A percentile compares a stretch with the other conserved stretches of the same genome.
Conservation (phyloP, 2,797 vertebrate genomes). For the Allobates femoralis region DNA sequence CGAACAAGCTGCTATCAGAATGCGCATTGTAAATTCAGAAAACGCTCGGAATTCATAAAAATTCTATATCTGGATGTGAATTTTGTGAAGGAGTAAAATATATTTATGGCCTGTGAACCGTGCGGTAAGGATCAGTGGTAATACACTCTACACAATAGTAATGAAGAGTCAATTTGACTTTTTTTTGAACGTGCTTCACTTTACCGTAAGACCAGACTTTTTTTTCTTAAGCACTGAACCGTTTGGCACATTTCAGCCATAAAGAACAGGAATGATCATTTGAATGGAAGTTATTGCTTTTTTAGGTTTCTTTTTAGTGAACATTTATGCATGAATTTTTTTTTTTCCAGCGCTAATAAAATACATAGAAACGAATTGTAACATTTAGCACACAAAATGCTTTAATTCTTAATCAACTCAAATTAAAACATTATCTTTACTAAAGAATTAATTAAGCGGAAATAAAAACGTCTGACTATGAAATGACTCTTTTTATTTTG, state of each 20-base stretch:
- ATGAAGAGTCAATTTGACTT: slow-evolving; percentile 25
- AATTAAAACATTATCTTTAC: slow-evolving; percentile 18
- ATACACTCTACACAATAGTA: slow-evolving; percentile 31
- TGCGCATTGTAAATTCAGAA: not conserved
- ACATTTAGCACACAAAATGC: not conserved
- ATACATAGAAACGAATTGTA: not conserved
- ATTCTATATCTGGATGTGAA: slow-evolving; percentile 12
- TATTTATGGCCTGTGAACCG: slow-evolving; percentile 19
- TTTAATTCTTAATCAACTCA: slow-evolving; percentile 1
- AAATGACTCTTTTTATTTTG: not conserved
- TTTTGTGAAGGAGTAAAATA: slow-evolving; percentile 3
- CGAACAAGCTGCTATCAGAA: not conserved
- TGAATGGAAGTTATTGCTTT: slow-evolving; percentile 13
- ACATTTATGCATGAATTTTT: not conserved
- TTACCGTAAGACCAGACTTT: not conserved
- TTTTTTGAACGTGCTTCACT: not conserved
- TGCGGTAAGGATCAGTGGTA: slow-evolving; percentile 22
- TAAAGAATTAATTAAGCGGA: slow-evolving; percentile 16
- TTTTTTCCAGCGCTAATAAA: not conserved
- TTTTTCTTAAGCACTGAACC: not conserved
- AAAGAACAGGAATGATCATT: slow-evolving; percentile 18
- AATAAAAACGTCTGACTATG: not conserved
- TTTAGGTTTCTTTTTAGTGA: slow-evolving; percentile 18
- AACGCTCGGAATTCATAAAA: slow-evolving; percentile 9
- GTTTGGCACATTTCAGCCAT: not conserved